A percentile compares a stretch with the other conserved stretches of the same genome.
Conservation (phyloP, 2,888 invertebrate genomes). For the Hyalella azteca region DNA sequence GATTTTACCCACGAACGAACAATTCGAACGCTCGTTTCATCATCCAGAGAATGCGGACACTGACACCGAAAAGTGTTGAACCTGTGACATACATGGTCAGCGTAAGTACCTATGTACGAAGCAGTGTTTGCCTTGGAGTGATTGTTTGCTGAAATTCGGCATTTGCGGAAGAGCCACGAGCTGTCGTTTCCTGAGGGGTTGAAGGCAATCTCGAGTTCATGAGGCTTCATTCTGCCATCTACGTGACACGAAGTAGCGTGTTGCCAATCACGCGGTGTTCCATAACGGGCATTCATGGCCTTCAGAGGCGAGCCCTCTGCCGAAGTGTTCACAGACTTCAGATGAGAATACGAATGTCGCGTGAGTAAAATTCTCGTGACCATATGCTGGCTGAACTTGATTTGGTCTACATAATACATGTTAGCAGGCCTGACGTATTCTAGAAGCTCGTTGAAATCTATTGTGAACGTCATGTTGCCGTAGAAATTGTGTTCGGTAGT, state of each 20-base stretch:
- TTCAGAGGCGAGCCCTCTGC: neutral
- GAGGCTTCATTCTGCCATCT: neutral
- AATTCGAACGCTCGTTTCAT: neutral
- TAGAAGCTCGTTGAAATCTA: constrained; percentile 12
- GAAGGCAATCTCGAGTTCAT: constrained; percentile 7
- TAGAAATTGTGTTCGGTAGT: constrained; percentile 1
- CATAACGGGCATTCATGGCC: neutral
- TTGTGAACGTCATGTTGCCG: neutral
- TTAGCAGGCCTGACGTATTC: neutral
- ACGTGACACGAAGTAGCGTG: neutral
- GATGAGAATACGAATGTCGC: too few species aligned
- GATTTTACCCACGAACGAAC: neutral
- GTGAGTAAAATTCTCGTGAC: neutral
- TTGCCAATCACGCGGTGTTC: neutral
- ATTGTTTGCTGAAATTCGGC: neutral
- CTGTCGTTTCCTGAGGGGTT: neutral
- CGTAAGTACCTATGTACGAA: neutral
- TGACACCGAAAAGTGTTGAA: neutral
- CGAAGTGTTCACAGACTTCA: neutral
- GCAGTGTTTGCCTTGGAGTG: neutral
- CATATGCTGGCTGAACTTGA: constrained; percentile 12
- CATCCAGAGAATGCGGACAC: neutral
- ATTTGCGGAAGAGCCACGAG: neutral
- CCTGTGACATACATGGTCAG: constrained; percentile 2
- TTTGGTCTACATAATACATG: neutral